Base-by-base conservation (phyloP, 2,797 vertebrate genomes). In the Platalea minor region DNA sequence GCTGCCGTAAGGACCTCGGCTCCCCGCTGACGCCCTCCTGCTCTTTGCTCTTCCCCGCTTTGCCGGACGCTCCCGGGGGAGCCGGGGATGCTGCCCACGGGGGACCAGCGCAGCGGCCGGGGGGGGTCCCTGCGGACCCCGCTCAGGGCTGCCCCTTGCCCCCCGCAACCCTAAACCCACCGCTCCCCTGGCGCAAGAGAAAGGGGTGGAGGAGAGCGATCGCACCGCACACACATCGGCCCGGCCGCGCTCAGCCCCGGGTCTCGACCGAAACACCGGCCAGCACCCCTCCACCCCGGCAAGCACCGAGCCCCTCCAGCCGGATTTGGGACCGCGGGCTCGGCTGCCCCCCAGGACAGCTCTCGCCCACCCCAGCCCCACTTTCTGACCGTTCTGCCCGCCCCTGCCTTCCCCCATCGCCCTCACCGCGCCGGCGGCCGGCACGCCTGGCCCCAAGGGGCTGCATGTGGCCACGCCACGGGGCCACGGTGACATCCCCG, bases 91-190 rank as follows among this genome's bases (percentile, higher is more conserved):
- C 11, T 56, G 33, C 31, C 23, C 21, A 3, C 1, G 3, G 37
- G 23, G 65, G 21, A 53, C n/a, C 57, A 37, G 70, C 3, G 1
- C 0, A 1, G 37, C 1, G 1, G 29, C 35, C 0, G 35, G 2
- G 11, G 11, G 23, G 12, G 1, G 10, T 67, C 60, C 43, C 35
- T 14, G 7, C 2, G 0, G 68, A 80, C 61, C 31, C 60, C 2
- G 0, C 37, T 28, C 10, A 28, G 48, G 28, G 81, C 17, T n/a
- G 9, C 29, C 53, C 21, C 28, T 26, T 1, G 1, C 3, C 17
- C 19, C 13, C 37, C 16, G 35, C 0, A 61, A 24, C 43, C 50
- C 68, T 26, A 45, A 74, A 23, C 26, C 4, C 4, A 37, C 23
- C 6, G 3, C 10, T 48, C 26, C 57, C 51, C 8, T 7, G 3